Evolutionary conservation across 2,113 vertebrate genomes (phyloP), one percentile per base, ranked within the genome.

Genomic region (Trematomus loennbergii): DNA sequence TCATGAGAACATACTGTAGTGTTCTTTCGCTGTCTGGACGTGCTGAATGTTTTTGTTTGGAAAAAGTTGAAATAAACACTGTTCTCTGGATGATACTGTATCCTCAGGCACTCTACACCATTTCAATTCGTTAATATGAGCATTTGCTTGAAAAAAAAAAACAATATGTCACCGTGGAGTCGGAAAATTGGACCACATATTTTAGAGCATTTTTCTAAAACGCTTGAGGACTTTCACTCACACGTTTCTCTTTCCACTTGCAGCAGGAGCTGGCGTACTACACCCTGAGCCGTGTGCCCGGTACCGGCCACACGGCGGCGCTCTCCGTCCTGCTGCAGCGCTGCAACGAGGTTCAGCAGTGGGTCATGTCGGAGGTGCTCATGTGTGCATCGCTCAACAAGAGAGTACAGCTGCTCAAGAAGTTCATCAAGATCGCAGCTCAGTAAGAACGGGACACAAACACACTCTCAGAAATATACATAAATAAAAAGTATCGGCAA

Each of bases 191-290:
- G n/a, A 59, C 9, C 2, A 16, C 6, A 25, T 18, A 16, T 40
- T 49, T 50, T 20, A 22, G 40, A 22, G 10, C 2, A n/a, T 63
- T 48, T 22, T 9, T 58, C 53, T 43, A 16, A 29, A 65, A 79
- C 25, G 36, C 54, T 43, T 43, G 1, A 61, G 58, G 40, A 25
- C 0, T 63, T 75, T 58, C 5, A 65, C 45, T 68, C 16, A 62
- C 52, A 10, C 18, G 15, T 48, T 18, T 9, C 11, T 72, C 8
- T 10, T 1, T 20, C 53, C 76, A 72, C 83, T 90, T 95, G 59
- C 95, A 99, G 98, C 98, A 99, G 95, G 98, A 99, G 92, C 94
- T 99, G 90, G 97, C 97, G 90, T 97, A 98, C 92, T 98, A 98
- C 96, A 99, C 98, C 0, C 96, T 99, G 91, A 97, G 97, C 89